A percentile compares a stretch with the other conserved stretches of the same genome.
These are phyloP conservation scores for Rallus crepitans DNA, from an alignment of 2,797 vertebrate species.

Conservation along the genomic window DNA sequence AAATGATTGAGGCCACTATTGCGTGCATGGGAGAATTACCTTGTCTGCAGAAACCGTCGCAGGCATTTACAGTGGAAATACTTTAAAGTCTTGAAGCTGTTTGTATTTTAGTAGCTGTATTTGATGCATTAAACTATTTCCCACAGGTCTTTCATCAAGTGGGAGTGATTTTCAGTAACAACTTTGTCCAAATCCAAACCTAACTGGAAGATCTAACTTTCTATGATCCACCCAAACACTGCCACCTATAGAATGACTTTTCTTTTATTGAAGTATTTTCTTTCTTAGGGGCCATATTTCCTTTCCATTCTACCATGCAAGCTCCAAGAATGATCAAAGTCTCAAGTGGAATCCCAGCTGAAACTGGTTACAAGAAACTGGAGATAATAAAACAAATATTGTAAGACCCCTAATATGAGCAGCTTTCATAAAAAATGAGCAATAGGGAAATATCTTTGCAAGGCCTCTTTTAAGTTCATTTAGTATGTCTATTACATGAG, in stretches of 20 bases:
- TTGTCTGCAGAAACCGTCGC: not conserved
- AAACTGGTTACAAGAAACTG: constrained; percentile 29
- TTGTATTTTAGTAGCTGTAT: not conserved
- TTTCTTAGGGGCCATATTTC: not conserved
- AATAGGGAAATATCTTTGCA: not conserved
- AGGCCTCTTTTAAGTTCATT: not conserved
- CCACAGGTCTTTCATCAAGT: not conserved
- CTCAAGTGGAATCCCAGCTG: not conserved
- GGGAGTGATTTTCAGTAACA: not conserved
- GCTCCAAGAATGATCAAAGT: not conserved
- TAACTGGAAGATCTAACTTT: not conserved
- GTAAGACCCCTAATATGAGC: not conserved
- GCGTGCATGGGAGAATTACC: not conserved
- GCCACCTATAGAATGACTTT: not conserved
- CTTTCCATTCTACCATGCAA: not conserved
- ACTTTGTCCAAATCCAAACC: not conserved
- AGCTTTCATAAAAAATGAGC: not conserved
- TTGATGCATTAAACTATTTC: not conserved
- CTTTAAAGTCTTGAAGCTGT: not conserved
- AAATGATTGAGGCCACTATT: not conserved
- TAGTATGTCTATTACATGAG: not conserved
- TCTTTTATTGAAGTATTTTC: not conserved
- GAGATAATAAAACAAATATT: constrained; percentile 35
- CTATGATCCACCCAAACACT: not conserved
- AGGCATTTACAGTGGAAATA: not conserved